Evolutionary conservation across 2,888 invertebrate species (phyloP), one percentile per base, ranked within the genome.

Genomic region (Ophion costatus): DNA sequence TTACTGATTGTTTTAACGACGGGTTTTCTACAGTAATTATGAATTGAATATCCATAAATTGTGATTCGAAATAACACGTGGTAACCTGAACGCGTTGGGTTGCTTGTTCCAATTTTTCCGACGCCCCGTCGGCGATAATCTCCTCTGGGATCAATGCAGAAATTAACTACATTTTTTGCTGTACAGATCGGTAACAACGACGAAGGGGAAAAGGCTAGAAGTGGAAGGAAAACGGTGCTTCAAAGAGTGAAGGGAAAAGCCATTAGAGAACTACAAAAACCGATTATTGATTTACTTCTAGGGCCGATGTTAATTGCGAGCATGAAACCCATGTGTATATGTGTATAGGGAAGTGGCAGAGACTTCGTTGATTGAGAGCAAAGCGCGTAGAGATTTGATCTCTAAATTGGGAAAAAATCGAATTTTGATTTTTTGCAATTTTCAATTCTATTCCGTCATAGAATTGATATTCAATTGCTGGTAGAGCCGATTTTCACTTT

Each of bases 351-450:
- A 20, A 76, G 56, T 45, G 69, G 74, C 64, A 57, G 51, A 42
- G 33, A 73, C 71, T 74, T 70, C 74, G 78, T 33, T 66, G 78
- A 69, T 69, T 69, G 74, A 78, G 70, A 71, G 67, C 61, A 61
- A 73, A 66, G 76, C 56, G 74, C 66, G 78, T 78, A 80, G 75
- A 81, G 84, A 84, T 81, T 84, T 84, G 69, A 84, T 84, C n/a
- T n/a, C n/a, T n/a, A n/a, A n/a, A n/a, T n/a, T n/a, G n/a, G n/a
- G n/a, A 29, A 29, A 29, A 29, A 29, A 4, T 29, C 4, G 4
- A 4, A 29, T 4, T 29, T 29, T 29, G n/a, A n/a, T 29, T 29
- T 29, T 2, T 29, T 29, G 3, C 29, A 29, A 4, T 29, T 29
- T 29, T 29, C 29, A 29, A 29, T 4, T 4, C 29, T 29, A 29